Evolutionary conservation across 2,113 vertebrate genomes (phyloP).

Genomic region (Eudyptes chrysolophus): DNA sequence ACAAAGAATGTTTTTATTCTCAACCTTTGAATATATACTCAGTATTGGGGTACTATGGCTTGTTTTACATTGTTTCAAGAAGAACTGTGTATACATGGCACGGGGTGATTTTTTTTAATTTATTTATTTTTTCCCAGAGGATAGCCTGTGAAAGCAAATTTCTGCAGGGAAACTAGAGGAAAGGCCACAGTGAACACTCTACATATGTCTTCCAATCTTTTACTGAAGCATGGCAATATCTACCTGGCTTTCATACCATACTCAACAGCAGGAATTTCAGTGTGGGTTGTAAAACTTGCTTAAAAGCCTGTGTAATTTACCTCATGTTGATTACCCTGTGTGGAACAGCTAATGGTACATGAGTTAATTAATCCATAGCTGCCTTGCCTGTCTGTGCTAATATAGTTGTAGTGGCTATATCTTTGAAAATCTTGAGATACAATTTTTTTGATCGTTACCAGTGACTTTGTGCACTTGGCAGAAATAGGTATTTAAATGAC

Average conservation of each 20-base stretch:
- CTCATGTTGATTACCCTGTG: constrained; percentile 42
- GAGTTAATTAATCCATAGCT: constrained; percentile 40
- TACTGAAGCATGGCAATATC: neutral
- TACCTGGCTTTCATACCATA: neutral
- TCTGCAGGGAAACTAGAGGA: neutral
- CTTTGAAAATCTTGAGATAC: constrained; percentile 14
- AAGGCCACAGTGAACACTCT: neutral
- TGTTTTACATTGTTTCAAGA: neutral
- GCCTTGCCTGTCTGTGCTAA: neutral
- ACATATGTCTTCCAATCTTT: neutral
- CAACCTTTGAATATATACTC: neutral
- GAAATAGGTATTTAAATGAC: neutral
- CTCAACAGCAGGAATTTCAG: constrained; percentile 24
- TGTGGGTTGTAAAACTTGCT: constrained; percentile 41
- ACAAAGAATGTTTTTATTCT: neutral
- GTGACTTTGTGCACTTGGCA: neutral
- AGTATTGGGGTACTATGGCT: neutral
- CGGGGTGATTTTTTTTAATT: neutral
- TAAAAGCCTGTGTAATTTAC: constrained; percentile 53
- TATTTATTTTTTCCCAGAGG: neutral
- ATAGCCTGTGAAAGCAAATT: neutral
- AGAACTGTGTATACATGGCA: neutral
- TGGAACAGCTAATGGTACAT: constrained; percentile 14
- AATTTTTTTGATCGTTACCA: neutral
- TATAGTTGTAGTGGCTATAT: neutral